These are phyloP conservation scores for Aplocera efformata DNA, from an alignment of 2,888 invertebrate species.

Conservation along the genomic window DNA sequence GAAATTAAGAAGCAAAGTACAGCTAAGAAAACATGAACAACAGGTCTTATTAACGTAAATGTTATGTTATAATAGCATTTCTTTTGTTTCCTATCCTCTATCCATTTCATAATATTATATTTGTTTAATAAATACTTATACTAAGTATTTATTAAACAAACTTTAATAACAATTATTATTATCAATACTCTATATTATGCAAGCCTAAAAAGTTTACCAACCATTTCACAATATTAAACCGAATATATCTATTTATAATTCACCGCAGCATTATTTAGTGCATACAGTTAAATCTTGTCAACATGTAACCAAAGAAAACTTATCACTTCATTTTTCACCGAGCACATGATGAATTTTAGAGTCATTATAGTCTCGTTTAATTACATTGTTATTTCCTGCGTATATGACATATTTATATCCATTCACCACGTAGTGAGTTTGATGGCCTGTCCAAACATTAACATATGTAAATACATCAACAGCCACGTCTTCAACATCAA, in stretches of 20 bases:
- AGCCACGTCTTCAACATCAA: constrained; percentile 24
- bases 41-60: constrained; percentile 5
- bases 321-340: constrained; percentile 8
- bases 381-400: constrained; percentile 3
- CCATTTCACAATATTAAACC: background rate
- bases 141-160: no score
- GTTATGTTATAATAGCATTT: constrained; percentile 8
- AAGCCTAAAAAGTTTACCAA: no score
- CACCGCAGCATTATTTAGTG: no score
- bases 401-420: constrained; percentile 2
- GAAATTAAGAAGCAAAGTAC: constrained; percentile 1
- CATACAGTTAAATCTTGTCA: no score
- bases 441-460: constrained; percentile 18
- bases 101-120: no score
- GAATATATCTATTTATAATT: constrained; percentile 12
- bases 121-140: no score
- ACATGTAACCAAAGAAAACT: no score
- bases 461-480: constrained; percentile 31
- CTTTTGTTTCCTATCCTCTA: constrained; percentile 4
- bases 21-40: constrained; percentile 1
- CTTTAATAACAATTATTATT: no score
- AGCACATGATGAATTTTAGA: constrained; percentile 11
- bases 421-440: constrained; percentile 4
- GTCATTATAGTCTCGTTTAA: constrained; percentile 8
- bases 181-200: no score